These are phyloP conservation scores for Leptogaster cylindrica DNA, from an alignment of 2,888 invertebrate species.

Conservation along the genomic window DNA sequence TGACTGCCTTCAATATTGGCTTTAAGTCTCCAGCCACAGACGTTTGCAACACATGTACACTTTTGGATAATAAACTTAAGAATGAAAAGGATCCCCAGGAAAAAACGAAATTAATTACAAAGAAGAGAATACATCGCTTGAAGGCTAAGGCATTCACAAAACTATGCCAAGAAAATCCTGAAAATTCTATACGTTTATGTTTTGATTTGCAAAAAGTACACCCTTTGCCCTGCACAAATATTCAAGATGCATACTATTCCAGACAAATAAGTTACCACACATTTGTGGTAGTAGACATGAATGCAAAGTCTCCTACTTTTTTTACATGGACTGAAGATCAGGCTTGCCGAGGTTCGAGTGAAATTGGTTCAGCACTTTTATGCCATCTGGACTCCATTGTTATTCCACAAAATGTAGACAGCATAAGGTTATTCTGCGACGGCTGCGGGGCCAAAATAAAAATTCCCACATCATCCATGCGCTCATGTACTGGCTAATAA, in stretches of 20 bases:
- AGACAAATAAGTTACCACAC: constrained; percentile 29
- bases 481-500: constrained; percentile 37
- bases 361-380: constrained; percentile 36
- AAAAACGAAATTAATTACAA: constrained; percentile 33
- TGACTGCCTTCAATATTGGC: not conserved
- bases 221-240: constrained; percentile 1
- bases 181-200: constrained; percentile 35
- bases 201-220: constrained; percentile 40
- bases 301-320: constrained; percentile 39
- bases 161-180: constrained; percentile 32
- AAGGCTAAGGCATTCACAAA: constrained; percentile 39
- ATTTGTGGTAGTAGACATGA: constrained; percentile 39
- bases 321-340: constrained; percentile 41
- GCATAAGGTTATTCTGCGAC: constrained; percentile 34
- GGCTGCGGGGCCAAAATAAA: constrained; percentile 38
- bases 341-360: constrained; percentile 10
- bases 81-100: constrained; percentile 17
- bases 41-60: not conserved
- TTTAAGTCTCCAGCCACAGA: not conserved
- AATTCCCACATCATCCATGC: constrained; percentile 34
- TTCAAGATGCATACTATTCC: constrained; percentile 27
- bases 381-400: constrained; percentile 22
- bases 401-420: constrained; percentile 17
- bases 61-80: constrained; percentile 16
- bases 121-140: constrained; percentile 36